Percentiles rank a stretch among this genome's conserved stretches.
phyloP scores from a whole-genome alignment of 2,888 invertebrate genomes.

The Caenorhabditis imperialis region DNA sequence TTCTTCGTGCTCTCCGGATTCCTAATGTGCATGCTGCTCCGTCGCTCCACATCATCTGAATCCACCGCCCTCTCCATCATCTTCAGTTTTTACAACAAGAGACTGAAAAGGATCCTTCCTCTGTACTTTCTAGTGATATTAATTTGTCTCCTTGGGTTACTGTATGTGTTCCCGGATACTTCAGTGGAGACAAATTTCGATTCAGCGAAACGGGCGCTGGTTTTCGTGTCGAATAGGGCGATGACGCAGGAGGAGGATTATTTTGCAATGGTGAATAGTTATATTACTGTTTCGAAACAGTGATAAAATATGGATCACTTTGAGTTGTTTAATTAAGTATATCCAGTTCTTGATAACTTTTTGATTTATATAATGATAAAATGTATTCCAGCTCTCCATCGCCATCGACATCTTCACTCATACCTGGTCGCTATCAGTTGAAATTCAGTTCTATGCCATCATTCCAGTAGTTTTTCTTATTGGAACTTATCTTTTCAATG shows the following conservation, averaged over 20 bases:
- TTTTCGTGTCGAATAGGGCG: constrained; percentile 12
- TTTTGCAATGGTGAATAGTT: constrained; percentile 14
- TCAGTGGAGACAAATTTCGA: constrained; percentile 2
- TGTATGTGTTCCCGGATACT: constrained; percentile 1
- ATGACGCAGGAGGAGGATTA: constrained; percentile 5
- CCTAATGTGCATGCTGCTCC: constrained; percentile 15
- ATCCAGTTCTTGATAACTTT: no score
- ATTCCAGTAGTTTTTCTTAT: constrained; percentile 9
- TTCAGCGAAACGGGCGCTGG: constrained; percentile 7
- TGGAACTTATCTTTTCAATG: background rate
- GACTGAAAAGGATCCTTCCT: constrained; percentile 17
- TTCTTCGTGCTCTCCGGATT: no score
- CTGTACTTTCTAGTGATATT: constrained; percentile 18
- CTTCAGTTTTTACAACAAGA: background rate
- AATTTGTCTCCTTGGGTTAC: background rate
- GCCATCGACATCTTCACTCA: constrained; percentile 17
- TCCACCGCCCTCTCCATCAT: background rate
- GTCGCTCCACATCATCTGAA: background rate
- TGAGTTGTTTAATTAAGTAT: no score
- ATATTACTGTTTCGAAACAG: background rate
- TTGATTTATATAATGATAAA: no score
- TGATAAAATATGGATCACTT: no score
- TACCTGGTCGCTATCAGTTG: constrained; percentile 25
- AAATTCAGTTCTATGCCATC: constrained; percentile 29
- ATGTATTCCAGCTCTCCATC: constrained; percentile 4